Evolutionary conservation across 1,140 invertebrate species (phyloP).

Genomic region (roundworm (Caenorhabditis elegans)): DNA sequence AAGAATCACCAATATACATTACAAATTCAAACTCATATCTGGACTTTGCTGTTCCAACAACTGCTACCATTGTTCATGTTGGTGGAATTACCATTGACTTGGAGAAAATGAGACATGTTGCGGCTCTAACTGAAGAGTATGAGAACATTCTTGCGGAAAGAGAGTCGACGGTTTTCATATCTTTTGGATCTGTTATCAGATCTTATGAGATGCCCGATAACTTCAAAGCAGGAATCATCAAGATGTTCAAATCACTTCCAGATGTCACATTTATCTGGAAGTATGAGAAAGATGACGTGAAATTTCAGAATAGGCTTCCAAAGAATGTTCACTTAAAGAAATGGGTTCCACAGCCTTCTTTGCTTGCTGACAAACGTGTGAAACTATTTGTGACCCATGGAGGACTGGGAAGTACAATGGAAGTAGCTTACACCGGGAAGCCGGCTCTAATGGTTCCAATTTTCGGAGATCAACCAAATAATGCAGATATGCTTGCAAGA

Average conservation of each 20-base stretch:
- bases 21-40: conserved; percentile 35
- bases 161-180: conserved; percentile 40
- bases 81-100: conserved; percentile 35
- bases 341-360: conserved; percentile 20
- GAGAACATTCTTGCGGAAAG: conserved; percentile 17
- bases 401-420: conserved; percentile 52
- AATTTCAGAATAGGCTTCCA: not conserved
- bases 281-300: not conserved
- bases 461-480: not conserved
- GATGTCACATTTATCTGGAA: conserved; percentile 8
- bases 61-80: conserved; percentile 24
- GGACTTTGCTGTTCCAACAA: conserved; percentile 25
- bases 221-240: not conserved
- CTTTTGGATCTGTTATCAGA: conserved; percentile 45
- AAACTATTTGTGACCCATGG: conserved; percentile 55
- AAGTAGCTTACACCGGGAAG: conserved; percentile 50
- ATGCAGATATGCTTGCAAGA: not conserved
- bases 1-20: not conserved
- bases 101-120: not conserved
- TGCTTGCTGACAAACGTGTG: conserved; percentile 49
- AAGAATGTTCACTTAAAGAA: conserved; percentile 37
- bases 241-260: not conserved
- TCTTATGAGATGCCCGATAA: not conserved
- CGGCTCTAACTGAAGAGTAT: not conserved
- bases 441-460: conserved; percentile 48